phyloP scores from a whole-genome alignment of 2,113 vertebrate species.

The Mobula birostris region DNA sequence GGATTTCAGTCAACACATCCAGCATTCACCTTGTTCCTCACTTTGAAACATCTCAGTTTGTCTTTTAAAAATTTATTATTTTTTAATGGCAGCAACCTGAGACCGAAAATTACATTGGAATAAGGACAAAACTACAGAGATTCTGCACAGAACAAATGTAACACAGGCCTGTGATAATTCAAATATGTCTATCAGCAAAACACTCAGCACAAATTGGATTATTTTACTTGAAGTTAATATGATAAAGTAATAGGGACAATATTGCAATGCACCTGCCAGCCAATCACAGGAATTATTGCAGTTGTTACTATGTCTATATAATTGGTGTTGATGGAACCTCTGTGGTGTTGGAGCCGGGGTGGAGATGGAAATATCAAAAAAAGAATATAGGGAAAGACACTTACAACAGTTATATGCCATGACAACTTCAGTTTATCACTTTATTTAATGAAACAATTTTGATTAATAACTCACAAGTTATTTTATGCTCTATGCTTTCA shows the following conservation, averaged over 20 bases:
- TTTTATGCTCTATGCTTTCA: slow-evolving; percentile 15
- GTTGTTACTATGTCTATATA: background rate
- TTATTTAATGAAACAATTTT: slow-evolving; percentile 32
- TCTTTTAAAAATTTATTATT: background rate
- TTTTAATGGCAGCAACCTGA: background rate
- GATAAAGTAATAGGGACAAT: background rate
- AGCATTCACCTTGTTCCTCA: background rate
- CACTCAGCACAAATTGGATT: background rate
- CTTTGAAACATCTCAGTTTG: background rate
- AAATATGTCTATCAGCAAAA: background rate
- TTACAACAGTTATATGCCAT: background rate
- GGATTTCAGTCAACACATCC: background rate
- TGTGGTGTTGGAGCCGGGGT: background rate
- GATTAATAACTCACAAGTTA: slow-evolving; percentile 15
- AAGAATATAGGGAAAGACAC: background rate
- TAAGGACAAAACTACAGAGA: background rate
- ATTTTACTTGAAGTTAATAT: background rate
- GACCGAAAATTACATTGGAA: background rate
- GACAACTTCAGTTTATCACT: slow-evolving; percentile 2
- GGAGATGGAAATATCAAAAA: background rate
- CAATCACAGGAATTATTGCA: background rate
- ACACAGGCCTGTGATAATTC: background rate
- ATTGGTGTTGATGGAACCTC: background rate
- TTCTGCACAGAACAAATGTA: background rate
- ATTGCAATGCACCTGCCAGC: background rate